These are phyloP conservation scores for Cenopis cana DNA, from an alignment of 2,888 invertebrate species.

Conservation along the genomic window DNA sequence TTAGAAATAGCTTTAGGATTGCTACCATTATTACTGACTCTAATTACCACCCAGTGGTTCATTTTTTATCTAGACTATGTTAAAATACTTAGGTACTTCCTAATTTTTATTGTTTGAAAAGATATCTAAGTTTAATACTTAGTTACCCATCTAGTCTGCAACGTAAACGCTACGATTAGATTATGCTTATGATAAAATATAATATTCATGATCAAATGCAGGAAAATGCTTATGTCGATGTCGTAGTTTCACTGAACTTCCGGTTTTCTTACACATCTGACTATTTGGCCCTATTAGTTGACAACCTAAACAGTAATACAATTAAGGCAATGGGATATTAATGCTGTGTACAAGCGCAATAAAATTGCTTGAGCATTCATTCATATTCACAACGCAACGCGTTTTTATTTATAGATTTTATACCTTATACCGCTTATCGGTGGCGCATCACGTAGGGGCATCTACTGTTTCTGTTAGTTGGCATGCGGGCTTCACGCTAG, in stretches of 20 bases:
- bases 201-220: background rate
- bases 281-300: background rate
- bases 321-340: conserved; percentile 32
- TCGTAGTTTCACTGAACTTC: conserved; percentile 4
- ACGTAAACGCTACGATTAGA: conserved; percentile 5
- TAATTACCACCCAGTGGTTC: background rate
- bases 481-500: conserved; percentile 76
- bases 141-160: background rate
- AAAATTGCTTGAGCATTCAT: conserved; percentile 63
- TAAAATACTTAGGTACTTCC: no score
- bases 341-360: conserved; percentile 36
- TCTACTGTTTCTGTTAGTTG: conserved; percentile 65
- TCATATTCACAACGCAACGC: conserved; percentile 73
- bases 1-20: background rate
- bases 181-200: conserved; percentile 10
- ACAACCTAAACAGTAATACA: conserved; percentile 10
- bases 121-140: background rate
- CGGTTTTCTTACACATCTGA: conserved; percentile 3
- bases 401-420: conserved; percentile 70
- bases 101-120: no score
- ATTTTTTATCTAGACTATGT: no score
- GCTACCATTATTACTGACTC: background rate
- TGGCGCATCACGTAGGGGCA: conserved; percentile 71
- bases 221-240: conserved; percentile 4
- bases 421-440: conserved; percentile 82